Base-by-base conservation (phyloP, 2,113 vertebrate species). In the Capreolus pygargus region DNA sequence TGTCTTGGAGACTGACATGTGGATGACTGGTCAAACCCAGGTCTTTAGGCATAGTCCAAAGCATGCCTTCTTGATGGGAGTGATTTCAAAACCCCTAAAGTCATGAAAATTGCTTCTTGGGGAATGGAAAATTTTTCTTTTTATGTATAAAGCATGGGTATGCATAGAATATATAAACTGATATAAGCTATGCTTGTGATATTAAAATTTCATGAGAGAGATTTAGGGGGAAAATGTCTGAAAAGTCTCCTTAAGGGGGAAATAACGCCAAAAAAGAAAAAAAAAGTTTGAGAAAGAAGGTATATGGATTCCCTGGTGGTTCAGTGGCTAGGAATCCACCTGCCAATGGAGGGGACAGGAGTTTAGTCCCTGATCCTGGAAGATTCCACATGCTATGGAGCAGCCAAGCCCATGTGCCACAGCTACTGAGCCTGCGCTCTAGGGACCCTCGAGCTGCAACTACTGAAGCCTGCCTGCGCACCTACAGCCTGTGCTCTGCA, bases 91-190 rank as follows among this genome's bases (percentile, higher is more conserved):
- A 74, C 6, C 27, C 67, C 21, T 10, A 39, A 76, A 3, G 27
- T 30, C 7, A 23, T 36, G 30, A 91, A 88, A 50, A 88, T n/a
- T 88, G 64, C 11, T 79, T 85, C 57, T 86, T 15, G 1, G 9
- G 25, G 36, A 70, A 43, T 2, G 50, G 92, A 67, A 45, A 81
- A 10, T 27, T n/a, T n/a, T 17, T 76, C 54, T 33, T 76, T 79
- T 83, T 47, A 64, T 39, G 27, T 95, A 45, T 86, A 91, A 88
- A 79, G 13, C 52, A 93, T 9, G 28, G 30, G 33, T 58, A 54
- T 95, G 36, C 27, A 8, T 17, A 74, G 7, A 70, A 50, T 19
- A 88, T 1, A 54, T 45, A 83, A 76, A 89, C 6, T 36, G 47
- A 60, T 79, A 54, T 43, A 50, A 10, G 19, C 3, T 67, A 25